Conservation (phyloP, 92 coral and sea anemone genomes). For the Phenganax marumi region DNA sequence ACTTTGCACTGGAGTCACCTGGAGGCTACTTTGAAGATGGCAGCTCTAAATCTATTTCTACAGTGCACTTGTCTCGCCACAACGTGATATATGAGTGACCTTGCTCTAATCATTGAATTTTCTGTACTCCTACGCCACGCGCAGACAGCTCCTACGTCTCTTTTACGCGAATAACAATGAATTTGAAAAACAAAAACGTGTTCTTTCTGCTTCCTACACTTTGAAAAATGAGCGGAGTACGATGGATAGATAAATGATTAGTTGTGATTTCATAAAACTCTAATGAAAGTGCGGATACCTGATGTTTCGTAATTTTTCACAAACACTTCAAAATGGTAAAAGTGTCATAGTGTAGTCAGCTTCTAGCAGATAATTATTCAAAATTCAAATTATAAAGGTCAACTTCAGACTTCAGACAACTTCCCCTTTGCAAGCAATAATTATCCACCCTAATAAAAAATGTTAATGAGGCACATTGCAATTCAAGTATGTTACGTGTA, state of each 20-base stretch:
- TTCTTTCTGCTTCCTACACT: conserved; percentile 8
- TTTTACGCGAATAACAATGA: not conserved
- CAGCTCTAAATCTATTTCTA: too few species aligned
- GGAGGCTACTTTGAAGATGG: too few species aligned
- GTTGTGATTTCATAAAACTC: not conserved
- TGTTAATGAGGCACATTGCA: not conserved
- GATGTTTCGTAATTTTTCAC: not conserved
- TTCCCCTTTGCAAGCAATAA: not conserved
- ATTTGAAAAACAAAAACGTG: not conserved
- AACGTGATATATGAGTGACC: too few species aligned
- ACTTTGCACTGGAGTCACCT: too few species aligned
- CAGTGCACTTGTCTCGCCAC: too few species aligned
- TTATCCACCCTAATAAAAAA: not conserved
- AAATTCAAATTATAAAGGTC: not conserved
- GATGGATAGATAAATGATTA: not conserved
- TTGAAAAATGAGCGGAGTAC: not conserved
- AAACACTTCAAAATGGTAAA: not conserved
- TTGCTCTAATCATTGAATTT: not conserved
- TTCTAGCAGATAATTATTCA: not conserved
- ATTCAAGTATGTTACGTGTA: conserved; percentile 2
- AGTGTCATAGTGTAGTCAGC: not conserved
- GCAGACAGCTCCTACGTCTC: not conserved
- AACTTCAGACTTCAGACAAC: not conserved
- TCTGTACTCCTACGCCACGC: not conserved
- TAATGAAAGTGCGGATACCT: not conserved